Percentiles rank a stretch among this genome's conserved stretches.
Conservation (phyloP, 2,113 vertebrate genomes). For the Psettodes erumei region DNA sequence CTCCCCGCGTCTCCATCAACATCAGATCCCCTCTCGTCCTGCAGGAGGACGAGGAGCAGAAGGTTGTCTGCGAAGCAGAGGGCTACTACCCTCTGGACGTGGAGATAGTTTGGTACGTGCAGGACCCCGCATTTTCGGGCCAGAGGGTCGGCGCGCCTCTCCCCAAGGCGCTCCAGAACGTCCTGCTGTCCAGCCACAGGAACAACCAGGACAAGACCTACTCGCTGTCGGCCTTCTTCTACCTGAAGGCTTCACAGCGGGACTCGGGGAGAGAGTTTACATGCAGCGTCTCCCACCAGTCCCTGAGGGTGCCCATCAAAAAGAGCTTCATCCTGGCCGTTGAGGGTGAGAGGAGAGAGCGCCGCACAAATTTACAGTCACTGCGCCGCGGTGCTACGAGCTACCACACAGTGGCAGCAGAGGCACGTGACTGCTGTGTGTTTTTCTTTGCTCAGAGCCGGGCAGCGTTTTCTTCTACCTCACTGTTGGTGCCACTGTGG, state of each 20-base stretch:
- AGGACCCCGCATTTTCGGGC: conserved; percentile 31
- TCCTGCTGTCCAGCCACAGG: conserved; percentile 80
- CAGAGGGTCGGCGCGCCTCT: conserved; percentile 52
- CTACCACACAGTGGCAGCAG: conserved; percentile 59
- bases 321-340: conserved; percentile 80
- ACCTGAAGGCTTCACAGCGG: conserved; percentile 66
- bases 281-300: conserved; percentile 80
- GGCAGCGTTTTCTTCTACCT: conserved; percentile 37
- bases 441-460: conserved; percentile 65
- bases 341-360: conserved; percentile 59
- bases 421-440: conserved; percentile 16
- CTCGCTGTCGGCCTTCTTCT: conserved; percentile 80
- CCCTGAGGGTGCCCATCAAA: conserved; percentile 76
- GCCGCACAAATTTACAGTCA: background rate
- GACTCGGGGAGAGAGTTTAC: conserved; percentile 73
- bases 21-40: conserved; percentile 59
- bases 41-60: conserved; percentile 72
- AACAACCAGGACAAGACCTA: conserved; percentile 78
- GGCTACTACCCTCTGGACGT: conserved; percentile 83
- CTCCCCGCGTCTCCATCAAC: conserved; percentile 77
- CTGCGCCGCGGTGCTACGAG: background rate
- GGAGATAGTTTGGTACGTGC: conserved; percentile 74
- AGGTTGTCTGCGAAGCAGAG: conserved; percentile 75
- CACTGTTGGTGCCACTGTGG: conserved; percentile 11
- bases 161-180: conserved; percentile 69